A percentile compares a stretch with the other conserved stretches of the same genome.
These are phyloP conservation scores for Styela plicata DNA, from an alignment of 23 tunicate species.

Conservation along the genomic window DNA sequence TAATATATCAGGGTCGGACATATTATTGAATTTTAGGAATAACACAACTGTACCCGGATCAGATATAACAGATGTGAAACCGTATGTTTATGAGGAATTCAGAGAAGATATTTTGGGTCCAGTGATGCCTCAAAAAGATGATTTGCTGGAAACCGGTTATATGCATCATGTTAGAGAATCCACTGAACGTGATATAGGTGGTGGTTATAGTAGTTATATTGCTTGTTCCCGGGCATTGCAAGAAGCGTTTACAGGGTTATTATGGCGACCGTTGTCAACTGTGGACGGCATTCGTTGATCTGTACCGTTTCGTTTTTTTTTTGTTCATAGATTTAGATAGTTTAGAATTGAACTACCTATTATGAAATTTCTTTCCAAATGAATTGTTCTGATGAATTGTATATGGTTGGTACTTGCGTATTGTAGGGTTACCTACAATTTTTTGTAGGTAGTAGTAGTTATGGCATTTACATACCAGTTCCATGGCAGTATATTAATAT, in stretches of 20 bases:
- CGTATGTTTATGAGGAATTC: slow-evolving; percentile 3
- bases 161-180: slow-evolving; percentile 59
- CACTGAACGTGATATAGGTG: slow-evolving; percentile 50
- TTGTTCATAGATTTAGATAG: too few relatives aligned
- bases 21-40: not conserved
- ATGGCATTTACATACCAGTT: too few relatives aligned
- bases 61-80: not conserved
- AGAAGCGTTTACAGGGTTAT: slow-evolving; percentile 77
- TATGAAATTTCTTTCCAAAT: too few relatives aligned
- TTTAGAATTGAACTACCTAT: too few relatives aligned
- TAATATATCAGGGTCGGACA: slow-evolving; percentile 1
- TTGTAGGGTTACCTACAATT: too few relatives aligned
- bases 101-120: slow-evolving; percentile 57
- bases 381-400: too few relatives aligned
- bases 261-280: slow-evolving; percentile 32
- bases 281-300: slow-evolving; percentile 23
- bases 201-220: slow-evolving; percentile 63
- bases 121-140: slow-evolving; percentile 38
- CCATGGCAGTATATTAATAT: too few relatives aligned
- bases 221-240: slow-evolving; percentile 60
- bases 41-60: not conserved
- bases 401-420: too few relatives aligned
- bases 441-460: too few relatives aligned
- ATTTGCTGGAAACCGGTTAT: slow-evolving; percentile 50
- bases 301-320: too few relatives aligned